phyloP scores from a whole-genome alignment of 2,113 vertebrate species.

The Enhydra lutris region DNA sequence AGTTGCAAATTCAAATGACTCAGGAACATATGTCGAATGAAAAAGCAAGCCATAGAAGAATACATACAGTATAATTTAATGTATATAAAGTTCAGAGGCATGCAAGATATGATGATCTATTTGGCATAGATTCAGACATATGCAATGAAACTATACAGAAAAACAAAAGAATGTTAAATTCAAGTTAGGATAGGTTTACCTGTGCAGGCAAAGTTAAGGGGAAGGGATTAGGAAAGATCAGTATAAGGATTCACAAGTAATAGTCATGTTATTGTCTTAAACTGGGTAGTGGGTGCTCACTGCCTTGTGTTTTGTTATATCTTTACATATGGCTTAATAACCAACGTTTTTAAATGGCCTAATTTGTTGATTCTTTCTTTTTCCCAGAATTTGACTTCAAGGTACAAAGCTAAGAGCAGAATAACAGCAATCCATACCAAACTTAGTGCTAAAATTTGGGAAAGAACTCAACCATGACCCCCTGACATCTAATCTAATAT shows the following conservation, averaged over 20 bases:
- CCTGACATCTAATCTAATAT: background rate
- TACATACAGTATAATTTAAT: background rate
- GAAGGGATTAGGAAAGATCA: background rate
- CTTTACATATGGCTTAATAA: background rate
- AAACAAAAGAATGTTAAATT: background rate
- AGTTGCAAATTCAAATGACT: background rate
- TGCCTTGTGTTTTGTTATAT: background rate
- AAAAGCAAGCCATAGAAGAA: background rate
- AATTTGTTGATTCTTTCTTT: background rate
- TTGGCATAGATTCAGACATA: background rate
- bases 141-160: background rate
- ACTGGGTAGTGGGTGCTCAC: background rate
- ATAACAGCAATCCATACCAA: background rate
- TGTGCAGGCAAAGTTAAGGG: background rate
- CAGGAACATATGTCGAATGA: background rate
- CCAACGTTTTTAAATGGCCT: background rate
- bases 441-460: background rate
- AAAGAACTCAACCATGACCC: background rate
- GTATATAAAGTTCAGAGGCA: background rate
- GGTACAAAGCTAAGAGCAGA: background rate
- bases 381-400: background rate
- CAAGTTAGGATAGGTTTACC: background rate
- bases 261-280: background rate
- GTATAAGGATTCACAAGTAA: background rate
- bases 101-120: background rate